phyloP scores from a whole-genome alignment of 2,113 vertebrate genomes.

The Tragulus kanchil region DNA sequence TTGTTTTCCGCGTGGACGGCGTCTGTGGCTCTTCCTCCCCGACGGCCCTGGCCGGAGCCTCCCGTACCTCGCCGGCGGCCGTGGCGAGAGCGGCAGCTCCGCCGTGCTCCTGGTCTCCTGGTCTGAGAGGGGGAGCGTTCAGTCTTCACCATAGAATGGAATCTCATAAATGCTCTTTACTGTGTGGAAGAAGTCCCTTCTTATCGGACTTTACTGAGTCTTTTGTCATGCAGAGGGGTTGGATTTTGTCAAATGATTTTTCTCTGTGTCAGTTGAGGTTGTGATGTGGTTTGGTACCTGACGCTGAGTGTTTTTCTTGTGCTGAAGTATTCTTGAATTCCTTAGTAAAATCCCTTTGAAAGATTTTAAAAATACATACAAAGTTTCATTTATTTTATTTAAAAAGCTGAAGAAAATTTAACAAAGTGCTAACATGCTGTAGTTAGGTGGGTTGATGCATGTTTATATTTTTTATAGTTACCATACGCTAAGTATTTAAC shows the following conservation, averaged over 20 bases:
- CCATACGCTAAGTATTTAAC: conserved; percentile 21
- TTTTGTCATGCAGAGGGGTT: background rate
- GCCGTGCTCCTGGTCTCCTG: background rate
- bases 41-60: background rate
- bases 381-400: conserved; percentile 45
- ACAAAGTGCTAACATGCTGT: conserved; percentile 16
- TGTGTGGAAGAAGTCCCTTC: background rate
- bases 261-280: background rate
- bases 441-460: background rate
- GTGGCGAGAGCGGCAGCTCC: no score
- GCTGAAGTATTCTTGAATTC: background rate
- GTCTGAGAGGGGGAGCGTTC: background rate
- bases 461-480: conserved; percentile 37
- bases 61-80: accelerated
- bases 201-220: background rate
- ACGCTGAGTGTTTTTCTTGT: background rate
- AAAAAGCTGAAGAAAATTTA: conserved; percentile 52
- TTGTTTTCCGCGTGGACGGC: background rate
- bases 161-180: background rate
- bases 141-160: background rate
- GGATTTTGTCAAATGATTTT: background rate
- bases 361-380: background rate
- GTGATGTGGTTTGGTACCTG: background rate
- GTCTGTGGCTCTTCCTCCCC: background rate
- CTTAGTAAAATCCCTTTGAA: background rate